Evolutionary conservation across 2,888 invertebrate species (phyloP).

Genomic region (Stenolophus ochropezus): DNA sequence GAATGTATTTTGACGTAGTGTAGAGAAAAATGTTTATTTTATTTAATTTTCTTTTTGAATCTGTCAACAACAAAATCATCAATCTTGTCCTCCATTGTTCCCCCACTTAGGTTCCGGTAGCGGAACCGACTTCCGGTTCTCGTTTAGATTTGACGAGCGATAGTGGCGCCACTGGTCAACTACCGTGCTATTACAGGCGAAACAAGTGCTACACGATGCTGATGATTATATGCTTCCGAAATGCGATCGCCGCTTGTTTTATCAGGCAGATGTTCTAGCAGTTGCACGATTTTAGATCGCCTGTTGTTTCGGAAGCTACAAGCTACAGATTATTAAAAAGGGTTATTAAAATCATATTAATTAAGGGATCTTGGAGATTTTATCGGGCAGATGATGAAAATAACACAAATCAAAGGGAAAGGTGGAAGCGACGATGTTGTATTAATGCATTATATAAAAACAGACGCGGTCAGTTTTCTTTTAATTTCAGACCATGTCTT

Average conservation of each 20-base stretch:
- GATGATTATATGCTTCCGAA: slow-evolving; percentile 25
- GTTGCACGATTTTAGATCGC: background rate
- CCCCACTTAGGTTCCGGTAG: slow-evolving; percentile 36
- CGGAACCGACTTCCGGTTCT: slow-evolving; percentile 51
- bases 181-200: slow-evolving; percentile 46
- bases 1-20: too few species aligned
- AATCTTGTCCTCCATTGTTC: background rate
- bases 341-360: background rate
- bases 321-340: background rate
- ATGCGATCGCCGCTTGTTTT: background rate
- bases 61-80: background rate
- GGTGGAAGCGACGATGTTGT: too few species aligned
- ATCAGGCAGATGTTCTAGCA: slow-evolving; percentile 17
- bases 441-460: too few species aligned
- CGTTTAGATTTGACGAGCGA: slow-evolving; percentile 57
- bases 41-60: too few species aligned
- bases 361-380: background rate
- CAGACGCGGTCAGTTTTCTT: too few species aligned
- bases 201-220: slow-evolving; percentile 21
- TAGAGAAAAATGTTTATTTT: too few species aligned
- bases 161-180: slow-evolving; percentile 41
- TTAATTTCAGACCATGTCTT: too few species aligned
- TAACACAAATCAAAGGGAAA: background rate
- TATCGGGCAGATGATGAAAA: background rate
- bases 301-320: background rate